Percentiles rank a stretch among this genome's conserved stretches.
Conservation (phyloP, 2,797 vertebrate genomes). For the Cryptoprocta ferox region DNA sequence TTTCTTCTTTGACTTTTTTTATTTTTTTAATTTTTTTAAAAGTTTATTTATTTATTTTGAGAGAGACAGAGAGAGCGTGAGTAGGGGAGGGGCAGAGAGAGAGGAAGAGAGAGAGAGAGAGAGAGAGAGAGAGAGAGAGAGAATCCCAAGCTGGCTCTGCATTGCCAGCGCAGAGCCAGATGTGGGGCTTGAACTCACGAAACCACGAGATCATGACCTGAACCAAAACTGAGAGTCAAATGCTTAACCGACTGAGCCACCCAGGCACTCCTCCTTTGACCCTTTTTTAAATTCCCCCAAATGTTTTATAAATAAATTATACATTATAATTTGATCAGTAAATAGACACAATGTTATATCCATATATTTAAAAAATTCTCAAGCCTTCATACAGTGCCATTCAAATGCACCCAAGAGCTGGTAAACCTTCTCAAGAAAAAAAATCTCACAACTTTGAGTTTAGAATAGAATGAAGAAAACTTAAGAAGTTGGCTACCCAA, state of each 20-base stretch:
- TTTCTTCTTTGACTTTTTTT: constrained; percentile 1
- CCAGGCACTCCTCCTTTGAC: background rate
- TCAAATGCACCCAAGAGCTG: background rate
- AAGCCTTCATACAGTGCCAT: background rate
- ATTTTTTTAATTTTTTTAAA: background rate
- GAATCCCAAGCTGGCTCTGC: no score
- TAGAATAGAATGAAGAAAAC: constrained; percentile 1
- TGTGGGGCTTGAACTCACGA: no score
- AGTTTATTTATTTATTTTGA: no score
- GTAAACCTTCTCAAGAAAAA: constrained; percentile 25
- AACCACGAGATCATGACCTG: no score
- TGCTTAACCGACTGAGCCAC: no score
- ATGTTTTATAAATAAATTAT: constrained; percentile 39
- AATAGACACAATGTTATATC: background rate
- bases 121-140: no score
- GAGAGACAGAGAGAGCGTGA: no score
- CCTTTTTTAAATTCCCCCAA: background rate
- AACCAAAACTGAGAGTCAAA: no score
- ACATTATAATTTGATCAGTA: background rate
- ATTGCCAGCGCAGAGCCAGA: no score
- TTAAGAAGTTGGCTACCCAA: background rate
- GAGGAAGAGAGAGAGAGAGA: no score
- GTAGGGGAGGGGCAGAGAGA: no score
- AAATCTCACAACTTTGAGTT: background rate
- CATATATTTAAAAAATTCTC: background rate